Conservation (phyloP, 2,113 vertebrate species). For the Pogonocichla stellata region DNA sequence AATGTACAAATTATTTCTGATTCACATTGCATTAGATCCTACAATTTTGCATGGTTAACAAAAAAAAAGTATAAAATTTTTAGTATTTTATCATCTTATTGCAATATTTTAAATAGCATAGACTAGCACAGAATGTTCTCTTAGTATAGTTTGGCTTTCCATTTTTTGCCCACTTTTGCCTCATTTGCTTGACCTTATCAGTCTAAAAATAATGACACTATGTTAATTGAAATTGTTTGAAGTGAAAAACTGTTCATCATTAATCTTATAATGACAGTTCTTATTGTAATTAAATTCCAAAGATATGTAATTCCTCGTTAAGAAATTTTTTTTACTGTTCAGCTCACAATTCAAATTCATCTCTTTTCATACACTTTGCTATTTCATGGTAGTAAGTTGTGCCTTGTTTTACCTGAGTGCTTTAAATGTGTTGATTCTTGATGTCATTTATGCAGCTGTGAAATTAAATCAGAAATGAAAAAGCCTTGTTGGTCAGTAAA, state of each 20-base stretch:
- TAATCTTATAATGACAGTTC: slow-evolving; percentile 35
- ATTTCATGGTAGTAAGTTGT: not conserved
- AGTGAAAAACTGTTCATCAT: slow-evolving; percentile 47
- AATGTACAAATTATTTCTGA: not conserved
- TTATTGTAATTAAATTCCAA: slow-evolving; percentile 60
- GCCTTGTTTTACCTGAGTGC: not conserved
- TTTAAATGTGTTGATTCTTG: slow-evolving; percentile 5
- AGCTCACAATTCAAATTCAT: slow-evolving; percentile 7
- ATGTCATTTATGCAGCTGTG: slow-evolving; percentile 24
- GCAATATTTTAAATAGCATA: not conserved
- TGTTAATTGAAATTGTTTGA: not conserved
- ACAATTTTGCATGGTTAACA: not conserved
- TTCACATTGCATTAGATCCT: not conserved
- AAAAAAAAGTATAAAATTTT: not conserved
- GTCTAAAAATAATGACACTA: slow-evolving; percentile 11
- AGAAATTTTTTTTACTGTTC: not conserved
- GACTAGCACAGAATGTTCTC: not conserved
- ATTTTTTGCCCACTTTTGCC: not conserved
- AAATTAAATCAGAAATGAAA: slow-evolving; percentile 64
- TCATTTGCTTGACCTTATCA: slow-evolving; percentile 7
- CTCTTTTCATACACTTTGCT: not conserved
- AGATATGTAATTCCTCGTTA: slow-evolving; percentile 35
- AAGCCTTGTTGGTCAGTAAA: slow-evolving; percentile 58
- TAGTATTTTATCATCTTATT: not conserved
- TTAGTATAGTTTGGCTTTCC: not conserved